These are phyloP conservation scores for Tetragonula carbonaria DNA, from an alignment of 2,888 invertebrate genomes.

Conservation along the genomic window DNA sequence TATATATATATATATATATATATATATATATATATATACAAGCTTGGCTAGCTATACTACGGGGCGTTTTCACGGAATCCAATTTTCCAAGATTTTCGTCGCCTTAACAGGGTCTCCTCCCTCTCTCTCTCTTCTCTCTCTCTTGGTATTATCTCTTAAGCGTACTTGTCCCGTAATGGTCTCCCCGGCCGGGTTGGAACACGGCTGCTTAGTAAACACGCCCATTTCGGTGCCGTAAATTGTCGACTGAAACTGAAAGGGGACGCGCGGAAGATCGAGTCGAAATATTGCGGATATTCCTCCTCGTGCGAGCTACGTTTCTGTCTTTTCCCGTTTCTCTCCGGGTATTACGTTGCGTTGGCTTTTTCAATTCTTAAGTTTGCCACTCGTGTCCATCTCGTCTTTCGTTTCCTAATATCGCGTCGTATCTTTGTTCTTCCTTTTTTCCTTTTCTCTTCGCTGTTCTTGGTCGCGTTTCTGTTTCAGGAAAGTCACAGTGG, in stretches of 20 bases:
- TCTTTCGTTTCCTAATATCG: too few relatives aligned
- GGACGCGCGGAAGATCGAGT: conserved; percentile 20
- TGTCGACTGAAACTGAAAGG: conserved; percentile 47
- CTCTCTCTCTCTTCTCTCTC: background rate
- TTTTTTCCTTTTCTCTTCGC: too few relatives aligned
- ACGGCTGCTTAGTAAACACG: conserved; percentile 67
- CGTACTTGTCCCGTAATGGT: conserved; percentile 65
- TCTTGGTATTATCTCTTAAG: conserved; percentile 67
- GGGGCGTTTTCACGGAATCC: conserved; percentile 66
- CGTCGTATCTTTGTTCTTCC: too few relatives aligned
- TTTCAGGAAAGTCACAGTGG: too few relatives aligned
- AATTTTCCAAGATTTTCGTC: conserved; percentile 73
- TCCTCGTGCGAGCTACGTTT: conserved; percentile 8
- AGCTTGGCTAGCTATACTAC: background rate
- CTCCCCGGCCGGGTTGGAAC: conserved; percentile 52
- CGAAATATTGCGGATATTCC: conserved; percentile 58
- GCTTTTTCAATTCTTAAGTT: background rate
- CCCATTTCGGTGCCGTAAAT: conserved; percentile 65
- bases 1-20: too few relatives aligned
- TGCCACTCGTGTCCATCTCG: background rate
- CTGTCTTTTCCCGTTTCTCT: background rate
- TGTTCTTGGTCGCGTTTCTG: too few relatives aligned
- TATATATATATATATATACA: too few relatives aligned
- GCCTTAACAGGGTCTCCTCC: conserved; percentile 44
- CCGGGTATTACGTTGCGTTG: background rate